Base-by-base conservation (phyloP, 2,888 invertebrate species). In the Thera obeliscata region DNA sequence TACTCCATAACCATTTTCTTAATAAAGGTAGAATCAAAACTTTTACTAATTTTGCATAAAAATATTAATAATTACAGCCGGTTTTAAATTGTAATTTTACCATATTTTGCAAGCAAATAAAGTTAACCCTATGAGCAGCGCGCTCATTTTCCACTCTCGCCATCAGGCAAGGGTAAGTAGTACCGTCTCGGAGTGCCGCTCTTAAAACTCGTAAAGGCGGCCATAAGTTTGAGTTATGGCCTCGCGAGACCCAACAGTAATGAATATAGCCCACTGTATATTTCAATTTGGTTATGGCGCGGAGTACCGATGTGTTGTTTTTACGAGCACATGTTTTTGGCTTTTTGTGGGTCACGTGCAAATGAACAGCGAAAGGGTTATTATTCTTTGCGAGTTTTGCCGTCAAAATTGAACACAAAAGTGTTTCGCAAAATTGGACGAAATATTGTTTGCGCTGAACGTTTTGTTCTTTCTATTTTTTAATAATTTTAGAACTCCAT, bases 221-320 rank as follows among this genome's bases (percentile, higher is more conserved):
- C 86, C 88, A 87, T 89, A 90, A 90, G 86, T 89, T 88, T 89
- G 89, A 91, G 86, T 89, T 89, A 90, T 84, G 73, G 77, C 78
- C 83, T 78, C 81, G 80, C 78, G 85, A 82, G 84, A 83, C 82
- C 78, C 78, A 79, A 71, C 77, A 66, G 84, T 91, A 91, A 91
- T 91, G 91, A 91, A 90, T 89, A 90, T 89, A 87, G 87, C 84
- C 77, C 81, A 74, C 88, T 84, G 89, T 91, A 91, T 91, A 91
- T 91, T 89, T 91, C 91, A 91, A 91, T 91, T 91, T 91, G 83
- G 84, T 70, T 65, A 69, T 78, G 77, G 79, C 80, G 81, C 74
- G 75, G 80, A 78, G 83, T 77, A 76, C 78, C 73, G 77, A 82
- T 82, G 86, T 78, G 83, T 81, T 81, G 81, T 84, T 84, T 81